Conservation (phyloP, 1,140 invertebrate species). For the Lordiphosa mommai region DNA sequence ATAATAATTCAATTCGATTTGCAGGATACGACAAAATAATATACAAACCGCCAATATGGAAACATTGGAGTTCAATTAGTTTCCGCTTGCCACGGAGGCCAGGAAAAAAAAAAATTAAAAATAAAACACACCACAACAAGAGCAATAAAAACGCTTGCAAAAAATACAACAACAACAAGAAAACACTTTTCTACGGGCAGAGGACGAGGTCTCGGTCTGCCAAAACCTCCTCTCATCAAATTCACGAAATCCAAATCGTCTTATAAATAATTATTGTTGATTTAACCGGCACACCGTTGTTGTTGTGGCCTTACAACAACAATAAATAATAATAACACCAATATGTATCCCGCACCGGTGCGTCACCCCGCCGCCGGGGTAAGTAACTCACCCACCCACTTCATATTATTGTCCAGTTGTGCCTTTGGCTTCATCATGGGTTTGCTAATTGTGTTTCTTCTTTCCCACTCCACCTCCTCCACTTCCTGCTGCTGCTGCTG, state of each 20-base stretch:
- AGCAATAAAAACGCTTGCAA: conserved; percentile 52
- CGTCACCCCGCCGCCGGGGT: conserved; percentile 79
- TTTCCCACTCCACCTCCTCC: background rate
- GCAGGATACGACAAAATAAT: conserved; percentile 54
- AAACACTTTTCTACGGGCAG: conserved; percentile 21
- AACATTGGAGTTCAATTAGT: conserved; percentile 35
- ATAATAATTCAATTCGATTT: conserved; percentile 49
- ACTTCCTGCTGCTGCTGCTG: no score
- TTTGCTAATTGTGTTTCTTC: conserved; percentile 58
- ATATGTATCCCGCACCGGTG: conserved; percentile 79
- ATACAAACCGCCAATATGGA: conserved; percentile 36
- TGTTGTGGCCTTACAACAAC: conserved; percentile 13
- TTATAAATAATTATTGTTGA: conserved; percentile 16
- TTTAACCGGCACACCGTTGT: conserved; percentile 21
- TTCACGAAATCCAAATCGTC: no score
- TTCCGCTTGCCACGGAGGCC: conserved; percentile 24
- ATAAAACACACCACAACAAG: conserved; percentile 28
- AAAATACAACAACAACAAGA: conserved; percentile 26
- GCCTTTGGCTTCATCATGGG: conserved; percentile 1
- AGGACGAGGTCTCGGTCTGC: conserved; percentile 26
- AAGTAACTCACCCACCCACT: conserved; percentile 46
- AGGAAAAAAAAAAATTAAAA: conserved; percentile 21
- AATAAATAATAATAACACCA: conserved; percentile 42
- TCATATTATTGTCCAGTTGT: background rate
- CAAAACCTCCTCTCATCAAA: no score